Conservation (phyloP, 2,797 vertebrate genomes). For the Mus minutoides region DNA sequence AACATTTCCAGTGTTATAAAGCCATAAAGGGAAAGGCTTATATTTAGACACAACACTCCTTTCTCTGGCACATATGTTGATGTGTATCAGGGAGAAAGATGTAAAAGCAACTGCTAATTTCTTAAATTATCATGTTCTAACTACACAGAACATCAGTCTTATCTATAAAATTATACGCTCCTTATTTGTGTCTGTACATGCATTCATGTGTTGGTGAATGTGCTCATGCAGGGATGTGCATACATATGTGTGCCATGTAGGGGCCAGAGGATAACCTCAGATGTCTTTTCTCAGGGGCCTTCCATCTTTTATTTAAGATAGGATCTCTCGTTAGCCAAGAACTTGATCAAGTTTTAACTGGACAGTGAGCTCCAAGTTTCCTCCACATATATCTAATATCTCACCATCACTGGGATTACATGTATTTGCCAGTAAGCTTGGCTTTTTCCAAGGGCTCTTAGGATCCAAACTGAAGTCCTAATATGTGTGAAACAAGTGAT, state of each 20-base stretch:
- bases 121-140: neutral
- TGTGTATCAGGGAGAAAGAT: neutral
- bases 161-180: neutral
- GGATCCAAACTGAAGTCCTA: neutral
- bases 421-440: neutral
- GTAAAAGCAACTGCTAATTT: neutral
- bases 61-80: neutral
- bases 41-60: neutral
- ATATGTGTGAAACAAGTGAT: neutral
- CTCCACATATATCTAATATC: fast-evolving
- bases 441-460: neutral
- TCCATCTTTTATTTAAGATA: neutral
- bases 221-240: neutral
- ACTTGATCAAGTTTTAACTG: neutral
- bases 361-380: neutral
- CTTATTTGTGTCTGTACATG: neutral
- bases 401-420: neutral
- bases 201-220: too few relatives aligned
- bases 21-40: neutral
- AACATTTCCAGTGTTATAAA: neutral
- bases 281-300: neutral
- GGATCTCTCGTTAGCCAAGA: neutral
- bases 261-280: neutral
- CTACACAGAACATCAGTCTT: neutral
- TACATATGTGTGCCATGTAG: neutral